Conservation (phyloP, 2,113 vertebrate genomes). For the Nerophis lumbriciformis region DNA sequence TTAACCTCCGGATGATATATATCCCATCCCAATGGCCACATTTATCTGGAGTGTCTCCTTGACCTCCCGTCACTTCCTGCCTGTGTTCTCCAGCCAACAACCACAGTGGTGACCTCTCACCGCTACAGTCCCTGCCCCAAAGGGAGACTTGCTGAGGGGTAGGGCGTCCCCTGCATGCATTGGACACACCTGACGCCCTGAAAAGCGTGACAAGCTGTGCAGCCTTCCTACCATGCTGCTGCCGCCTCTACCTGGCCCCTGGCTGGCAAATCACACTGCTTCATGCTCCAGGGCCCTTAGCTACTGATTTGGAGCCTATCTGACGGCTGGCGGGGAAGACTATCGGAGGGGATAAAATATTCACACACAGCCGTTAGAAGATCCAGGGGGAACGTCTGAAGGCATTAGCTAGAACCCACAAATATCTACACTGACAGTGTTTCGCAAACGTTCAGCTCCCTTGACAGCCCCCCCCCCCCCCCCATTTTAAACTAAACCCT, state of each 20-base stretch:
- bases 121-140: conserved; percentile 10
- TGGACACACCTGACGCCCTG: conserved; percentile 53
- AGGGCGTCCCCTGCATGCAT: not conserved
- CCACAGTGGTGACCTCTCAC: conserved; percentile 42
- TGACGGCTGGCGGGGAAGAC: conserved; percentile 68
- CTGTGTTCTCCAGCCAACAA: conserved; percentile 32
- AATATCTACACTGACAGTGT: conserved; percentile 63
- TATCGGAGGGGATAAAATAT: conserved; percentile 70
- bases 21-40: conserved; percentile 42
- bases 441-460: conserved; percentile 63
- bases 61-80: conserved; percentile 36
- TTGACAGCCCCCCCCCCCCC: conserved; percentile 40
- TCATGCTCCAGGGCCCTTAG: conserved; percentile 60
- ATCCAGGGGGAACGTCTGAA: conserved; percentile 64
- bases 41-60: conserved; percentile 53
- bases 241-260: conserved; percentile 41
- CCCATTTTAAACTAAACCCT: conserved; percentile 41
- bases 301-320: conserved; percentile 67
- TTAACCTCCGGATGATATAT: conserved; percentile 34
- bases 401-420: conserved; percentile 62
- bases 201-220: conserved; percentile 60
- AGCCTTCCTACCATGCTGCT: conserved; percentile 13
- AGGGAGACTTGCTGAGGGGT: not conserved
- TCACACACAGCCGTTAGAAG: conserved; percentile 65
- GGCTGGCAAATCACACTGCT: conserved; percentile 65